Conservation (phyloP, 2,113 vertebrate species). For the Anolis sagrei region DNA sequence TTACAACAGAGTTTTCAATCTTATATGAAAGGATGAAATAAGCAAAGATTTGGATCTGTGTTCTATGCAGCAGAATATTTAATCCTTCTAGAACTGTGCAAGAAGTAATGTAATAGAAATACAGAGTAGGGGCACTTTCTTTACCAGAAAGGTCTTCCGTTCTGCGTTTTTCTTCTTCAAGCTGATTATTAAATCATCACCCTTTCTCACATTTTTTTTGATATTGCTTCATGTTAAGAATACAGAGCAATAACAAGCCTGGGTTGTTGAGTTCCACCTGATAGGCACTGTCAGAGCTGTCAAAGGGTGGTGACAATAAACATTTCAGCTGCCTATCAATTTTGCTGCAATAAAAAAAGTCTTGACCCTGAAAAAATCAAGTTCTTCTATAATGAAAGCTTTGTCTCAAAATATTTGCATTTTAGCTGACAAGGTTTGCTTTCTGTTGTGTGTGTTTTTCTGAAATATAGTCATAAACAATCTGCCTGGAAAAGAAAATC, state of each 20-base stretch:
- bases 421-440: conserved; percentile 71
- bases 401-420: conserved; percentile 76
- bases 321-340: conserved; percentile 71
- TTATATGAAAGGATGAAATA: no score
- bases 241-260: conserved; percentile 53
- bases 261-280: conserved; percentile 67
- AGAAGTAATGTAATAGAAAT: background rate
- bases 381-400: conserved; percentile 71
- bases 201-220: background rate
- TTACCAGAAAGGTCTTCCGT: background rate
- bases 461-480: conserved; percentile 55
- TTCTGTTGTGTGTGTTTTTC: conserved; percentile 36
- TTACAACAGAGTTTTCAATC: no score
- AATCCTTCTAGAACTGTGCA: background rate
- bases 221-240: background rate
- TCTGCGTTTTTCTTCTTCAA: conserved; percentile 12
- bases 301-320: conserved; percentile 70
- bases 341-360: conserved; percentile 62
- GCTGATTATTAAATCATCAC: conserved; percentile 29
- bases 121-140: background rate
- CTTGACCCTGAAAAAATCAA: conserved; percentile 73
- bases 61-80: background rate
- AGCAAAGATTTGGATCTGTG: background rate
- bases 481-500: conserved; percentile 34
- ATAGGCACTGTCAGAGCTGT: conserved; percentile 74